phyloP scores from a whole-genome alignment of 2,113 vertebrate species.

The Phaetusa simplex region DNA sequence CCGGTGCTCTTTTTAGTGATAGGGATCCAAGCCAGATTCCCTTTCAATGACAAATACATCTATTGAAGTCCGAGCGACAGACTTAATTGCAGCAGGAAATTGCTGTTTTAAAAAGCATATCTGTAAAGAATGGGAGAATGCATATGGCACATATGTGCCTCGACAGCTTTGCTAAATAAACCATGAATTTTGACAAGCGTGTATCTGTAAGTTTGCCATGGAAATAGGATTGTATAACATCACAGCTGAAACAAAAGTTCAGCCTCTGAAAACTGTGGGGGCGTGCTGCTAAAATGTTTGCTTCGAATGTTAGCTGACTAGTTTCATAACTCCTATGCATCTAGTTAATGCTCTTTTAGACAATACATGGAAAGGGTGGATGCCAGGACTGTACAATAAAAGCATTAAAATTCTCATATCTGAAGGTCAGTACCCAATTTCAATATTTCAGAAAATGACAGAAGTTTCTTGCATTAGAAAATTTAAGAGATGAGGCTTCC shows the following conservation, averaged over 20 bases:
- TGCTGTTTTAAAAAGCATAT: conserved; percentile 1
- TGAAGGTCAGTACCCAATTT: neutral
- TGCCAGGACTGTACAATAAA: neutral
- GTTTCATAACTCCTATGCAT: conserved; percentile 51
- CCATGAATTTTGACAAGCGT: conserved; percentile 60
- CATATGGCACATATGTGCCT: conserved; percentile 43
- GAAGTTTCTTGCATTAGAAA: neutral
- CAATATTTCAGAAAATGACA: neutral
- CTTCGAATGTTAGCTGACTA: conserved; percentile 43
- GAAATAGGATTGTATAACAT: conserved; percentile 68
- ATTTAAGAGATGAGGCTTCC: neutral
- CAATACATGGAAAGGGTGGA: conserved; percentile 18
- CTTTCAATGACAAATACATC: neutral
- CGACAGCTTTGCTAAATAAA: conserved; percentile 56
- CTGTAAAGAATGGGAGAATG: conserved; percentile 44
- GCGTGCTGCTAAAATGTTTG: conserved; percentile 54
- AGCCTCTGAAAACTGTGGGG: conserved; percentile 57
- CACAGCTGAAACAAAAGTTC: conserved; percentile 63
- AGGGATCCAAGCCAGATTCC: neutral
- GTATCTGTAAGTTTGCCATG: conserved; percentile 59
- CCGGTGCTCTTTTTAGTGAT: neutral
- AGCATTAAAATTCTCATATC: neutral
- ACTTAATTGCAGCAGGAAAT: conserved; percentile 25
- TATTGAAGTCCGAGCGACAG: conserved; percentile 8
- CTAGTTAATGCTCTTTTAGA: conserved; percentile 53